Percentiles rank a stretch among this genome's conserved stretches.
Evolutionary conservation across 2,113 vertebrate species (phyloP).

Genomic region (Quiscalus mexicanus): DNA sequence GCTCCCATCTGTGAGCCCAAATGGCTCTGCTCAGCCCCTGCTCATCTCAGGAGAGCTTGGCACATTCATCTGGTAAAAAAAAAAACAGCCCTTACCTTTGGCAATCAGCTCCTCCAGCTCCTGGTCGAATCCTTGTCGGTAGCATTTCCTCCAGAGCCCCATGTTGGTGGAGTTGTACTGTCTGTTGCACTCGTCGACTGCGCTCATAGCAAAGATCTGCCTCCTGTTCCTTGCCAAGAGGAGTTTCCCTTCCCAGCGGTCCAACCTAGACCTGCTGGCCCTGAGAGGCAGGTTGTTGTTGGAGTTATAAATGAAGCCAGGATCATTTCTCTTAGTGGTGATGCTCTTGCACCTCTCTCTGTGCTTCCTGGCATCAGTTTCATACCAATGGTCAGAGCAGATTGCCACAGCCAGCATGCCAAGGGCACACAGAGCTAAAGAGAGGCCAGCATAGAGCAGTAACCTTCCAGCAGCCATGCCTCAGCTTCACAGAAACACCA

Average conservation of each 20-base stretch:
- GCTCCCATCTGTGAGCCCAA: background rate
- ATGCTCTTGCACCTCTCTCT: constrained; percentile 94
- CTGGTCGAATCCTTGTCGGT: constrained; percentile 91
- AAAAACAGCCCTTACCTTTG: constrained; percentile 85
- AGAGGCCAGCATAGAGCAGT: constrained; percentile 96
- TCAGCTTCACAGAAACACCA: constrained; percentile 85
- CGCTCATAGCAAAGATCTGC: constrained; percentile 97
- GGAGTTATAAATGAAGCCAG: constrained; percentile 98
- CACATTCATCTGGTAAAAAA: background rate
- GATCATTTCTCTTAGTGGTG: constrained; percentile 93
- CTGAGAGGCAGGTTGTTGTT: constrained; percentile 98
- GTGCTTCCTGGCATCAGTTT: constrained; percentile 97
- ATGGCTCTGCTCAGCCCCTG: background rate
- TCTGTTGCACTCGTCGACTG: constrained; percentile 93
- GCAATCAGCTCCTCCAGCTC: constrained; percentile 91
- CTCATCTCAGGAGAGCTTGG: background rate
- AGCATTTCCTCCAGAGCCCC: constrained; percentile 98
- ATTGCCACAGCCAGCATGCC: constrained; percentile 98
- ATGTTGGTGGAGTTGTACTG: constrained; percentile 98
- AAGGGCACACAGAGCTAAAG: constrained; percentile 94
- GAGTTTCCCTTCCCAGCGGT: constrained; percentile 91
- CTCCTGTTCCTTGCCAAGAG: constrained; percentile 89
- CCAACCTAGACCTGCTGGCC: constrained; percentile 87
- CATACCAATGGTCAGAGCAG: constrained; percentile 99
- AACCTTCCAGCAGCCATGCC: constrained; percentile 98